These are phyloP conservation scores for Cairina moschata DNA, from an alignment of 2,113 vertebrate genomes.

Conservation along the genomic window DNA sequence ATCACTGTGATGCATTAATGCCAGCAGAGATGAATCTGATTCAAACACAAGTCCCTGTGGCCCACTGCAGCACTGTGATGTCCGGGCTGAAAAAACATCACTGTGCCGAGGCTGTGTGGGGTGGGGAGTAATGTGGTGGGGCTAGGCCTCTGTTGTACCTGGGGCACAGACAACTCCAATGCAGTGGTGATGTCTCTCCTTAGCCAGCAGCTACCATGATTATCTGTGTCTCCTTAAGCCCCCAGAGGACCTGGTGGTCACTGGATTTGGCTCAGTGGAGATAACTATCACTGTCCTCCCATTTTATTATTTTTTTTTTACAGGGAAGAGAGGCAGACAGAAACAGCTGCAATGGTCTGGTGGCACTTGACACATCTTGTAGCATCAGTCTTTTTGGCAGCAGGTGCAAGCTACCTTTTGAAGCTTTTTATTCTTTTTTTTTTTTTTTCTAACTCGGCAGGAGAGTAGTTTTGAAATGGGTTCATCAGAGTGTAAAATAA, in stretches of 20 bases:
- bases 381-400: neutral
- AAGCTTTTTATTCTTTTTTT: neutral
- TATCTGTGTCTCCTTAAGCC: neutral
- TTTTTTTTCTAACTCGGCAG: neutral
- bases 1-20: neutral
- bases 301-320: neutral
- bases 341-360: neutral
- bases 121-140: neutral
- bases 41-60: neutral
- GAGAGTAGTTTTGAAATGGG: neutral
- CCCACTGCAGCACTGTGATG: neutral
- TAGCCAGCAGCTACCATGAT: neutral
- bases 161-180: no score
- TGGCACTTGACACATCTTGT: neutral
- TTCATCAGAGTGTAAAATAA: neutral
- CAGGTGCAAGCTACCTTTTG: neutral
- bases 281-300: neutral
- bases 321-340: neutral
- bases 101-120: neutral
- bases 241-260: neutral
- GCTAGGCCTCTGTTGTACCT: neutral
- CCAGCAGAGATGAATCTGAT: neutral
- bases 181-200: neutral
- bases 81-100: neutral
- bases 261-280: neutral